Conservation (phyloP, 2,888 invertebrate species). For the Thymelicus sylvestris region DNA sequence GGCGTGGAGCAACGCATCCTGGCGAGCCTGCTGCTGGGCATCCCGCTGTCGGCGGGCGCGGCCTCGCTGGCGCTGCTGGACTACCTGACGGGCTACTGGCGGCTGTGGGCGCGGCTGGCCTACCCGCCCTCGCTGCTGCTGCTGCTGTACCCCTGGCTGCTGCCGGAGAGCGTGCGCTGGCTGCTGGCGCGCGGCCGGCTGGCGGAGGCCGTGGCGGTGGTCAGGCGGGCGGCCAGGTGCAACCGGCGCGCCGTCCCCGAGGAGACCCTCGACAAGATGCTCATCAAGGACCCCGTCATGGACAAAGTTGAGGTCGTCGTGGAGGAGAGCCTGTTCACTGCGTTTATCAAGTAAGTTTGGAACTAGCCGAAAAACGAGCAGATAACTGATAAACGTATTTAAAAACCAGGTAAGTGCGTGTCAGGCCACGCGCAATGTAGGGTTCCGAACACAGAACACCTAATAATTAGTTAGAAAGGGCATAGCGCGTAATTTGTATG, state of each 20-base stretch:
- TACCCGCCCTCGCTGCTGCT: conserved; percentile 89
- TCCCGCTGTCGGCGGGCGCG: conserved; percentile 89
- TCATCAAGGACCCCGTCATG: conserved; percentile 57
- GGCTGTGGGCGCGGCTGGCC: conserved; percentile 86
- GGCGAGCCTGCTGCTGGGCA: conserved; percentile 88
- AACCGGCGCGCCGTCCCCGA: conserved; percentile 82
- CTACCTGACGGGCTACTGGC: conserved; percentile 89
- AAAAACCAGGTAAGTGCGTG: no score
- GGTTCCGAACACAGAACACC: no score
- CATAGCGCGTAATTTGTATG: no score
- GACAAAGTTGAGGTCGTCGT: conserved; percentile 52
- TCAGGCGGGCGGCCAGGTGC: conserved; percentile 85
- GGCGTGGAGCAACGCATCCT: conserved; percentile 89
- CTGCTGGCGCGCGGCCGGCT: conserved; percentile 87
- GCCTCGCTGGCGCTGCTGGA: conserved; percentile 87
- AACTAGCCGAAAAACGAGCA: no score
- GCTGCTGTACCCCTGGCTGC: conserved; percentile 87
- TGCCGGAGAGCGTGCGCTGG: conserved; percentile 92
- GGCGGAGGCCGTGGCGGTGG: conserved; percentile 85
- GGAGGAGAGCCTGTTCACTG: conserved; percentile 63
- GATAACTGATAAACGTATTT: no score
- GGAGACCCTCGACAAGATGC: conserved; percentile 73
- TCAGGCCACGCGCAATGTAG: no score
- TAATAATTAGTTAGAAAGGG: no score
- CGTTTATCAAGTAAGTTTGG: conserved; percentile 66